Conservation (phyloP, 2,888 invertebrate species). For the Drosophila barbarae region DNA sequence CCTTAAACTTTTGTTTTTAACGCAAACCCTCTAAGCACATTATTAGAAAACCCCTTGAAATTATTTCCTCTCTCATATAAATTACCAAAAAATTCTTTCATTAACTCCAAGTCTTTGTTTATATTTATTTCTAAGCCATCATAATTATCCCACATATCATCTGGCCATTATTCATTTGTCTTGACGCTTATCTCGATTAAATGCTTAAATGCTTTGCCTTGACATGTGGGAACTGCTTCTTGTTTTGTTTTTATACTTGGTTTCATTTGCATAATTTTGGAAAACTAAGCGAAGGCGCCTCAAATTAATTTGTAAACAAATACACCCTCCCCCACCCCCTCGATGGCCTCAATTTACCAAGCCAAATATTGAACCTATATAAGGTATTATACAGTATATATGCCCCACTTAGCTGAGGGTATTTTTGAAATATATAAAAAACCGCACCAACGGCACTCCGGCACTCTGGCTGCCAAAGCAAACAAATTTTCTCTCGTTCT, state of each 20-base stretch:
- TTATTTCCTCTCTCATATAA: not conserved
- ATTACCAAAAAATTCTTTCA: not conserved
- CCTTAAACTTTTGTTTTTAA: not conserved
- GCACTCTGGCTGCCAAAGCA: conserved; percentile 29
- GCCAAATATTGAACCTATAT: conserved; percentile 2
- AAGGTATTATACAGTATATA: not conserved
- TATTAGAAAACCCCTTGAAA: too few species aligned
- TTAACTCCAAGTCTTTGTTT: not conserved
- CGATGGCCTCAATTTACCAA: not conserved
- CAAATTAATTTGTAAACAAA: not conserved
- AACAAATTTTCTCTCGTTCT: conserved; percentile 65
- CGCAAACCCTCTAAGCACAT: not conserved
- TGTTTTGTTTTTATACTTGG: not conserved
- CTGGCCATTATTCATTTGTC: conserved; percentile 8
- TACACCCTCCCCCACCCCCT: not conserved
- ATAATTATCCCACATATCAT: conserved; percentile 12
- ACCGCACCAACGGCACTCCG: conserved; percentile 25
- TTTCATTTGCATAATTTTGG: conserved; percentile 16
- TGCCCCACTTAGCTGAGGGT: conserved; percentile 11
- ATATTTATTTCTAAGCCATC: conserved; percentile 1
- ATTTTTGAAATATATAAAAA: conserved; percentile 3
- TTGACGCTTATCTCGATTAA: conserved; percentile 10
- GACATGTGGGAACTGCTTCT: conserved; percentile 25
- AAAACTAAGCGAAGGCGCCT: conserved; percentile 3
- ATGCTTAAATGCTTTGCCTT: conserved; percentile 13